Evolutionary conservation across 2,113 vertebrate species (phyloP), one percentile per base, ranked within the genome.

Genomic region (Hippolais icterina): DNA sequence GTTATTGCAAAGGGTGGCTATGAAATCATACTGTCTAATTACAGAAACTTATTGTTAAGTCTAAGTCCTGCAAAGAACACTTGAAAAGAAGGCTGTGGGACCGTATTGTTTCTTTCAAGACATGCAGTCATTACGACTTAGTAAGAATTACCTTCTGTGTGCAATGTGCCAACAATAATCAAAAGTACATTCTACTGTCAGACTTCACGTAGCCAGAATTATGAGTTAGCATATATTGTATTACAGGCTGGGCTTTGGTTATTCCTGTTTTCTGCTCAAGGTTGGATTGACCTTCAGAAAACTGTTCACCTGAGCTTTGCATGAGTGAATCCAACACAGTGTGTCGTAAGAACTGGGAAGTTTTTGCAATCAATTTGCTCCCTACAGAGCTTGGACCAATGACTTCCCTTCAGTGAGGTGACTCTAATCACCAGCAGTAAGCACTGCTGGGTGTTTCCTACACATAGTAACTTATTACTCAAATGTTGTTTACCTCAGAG

Each of bases 361-460:
- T 35, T 90, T 59, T 77, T 93, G 71, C 42, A 92, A 52, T 78
- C 71, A 17, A 0, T 93, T 88, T 83, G n/a, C 84, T 85, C 75
- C 90, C 90, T 92, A 75, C 20, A 19, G 71, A 72, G 44, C 53
- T 95, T 70, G 70, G 69, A 87, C 53, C 72, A 68, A 46, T 17
- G 44, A 21, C 72, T 90, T 87, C 39, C 80, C 49, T 71, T 81
- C 20, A n/a, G 52, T 83, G 79, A 92, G 0, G 0, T 81, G 86
- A 16, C 64, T 86, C 14, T 92, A 63, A 94, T 92, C 75, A 50
- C 11, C 33, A 68, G 56, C 44, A 82, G 37, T 56, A 79, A 79
- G 81, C 79, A 94, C 77, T 37, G 60, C 54, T 91, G 69, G 87
- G 77, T 94, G 72, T 92, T 94, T 81, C 76, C 83, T 81, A n/a